Percentiles rank a stretch among this genome's conserved stretches.
These are phyloP conservation scores for Psittacus erithacus DNA, from an alignment of 2,113 vertebrate genomes.

Conservation along the genomic window DNA sequence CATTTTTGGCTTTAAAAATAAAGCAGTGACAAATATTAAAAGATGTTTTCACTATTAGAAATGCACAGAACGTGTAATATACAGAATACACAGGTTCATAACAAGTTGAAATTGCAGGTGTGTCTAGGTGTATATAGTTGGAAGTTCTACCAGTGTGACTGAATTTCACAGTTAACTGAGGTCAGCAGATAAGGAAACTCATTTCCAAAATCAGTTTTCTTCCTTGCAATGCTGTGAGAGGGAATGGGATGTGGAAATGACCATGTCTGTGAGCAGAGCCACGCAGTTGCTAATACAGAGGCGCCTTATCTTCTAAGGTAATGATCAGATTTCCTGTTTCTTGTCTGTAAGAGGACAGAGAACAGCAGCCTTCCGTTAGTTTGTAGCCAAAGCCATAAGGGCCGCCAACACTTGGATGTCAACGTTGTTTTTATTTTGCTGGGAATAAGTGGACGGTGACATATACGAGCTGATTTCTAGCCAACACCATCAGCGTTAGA, in stretches of 20 bases:
- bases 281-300: not conserved
- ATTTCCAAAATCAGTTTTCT: not conserved
- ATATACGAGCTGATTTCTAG: not conserved
- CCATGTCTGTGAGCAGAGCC: not conserved
- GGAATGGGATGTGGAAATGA: not conserved
- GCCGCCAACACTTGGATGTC: not conserved
- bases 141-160: not conserved
- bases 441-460: not conserved
- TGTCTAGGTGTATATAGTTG: not conserved
- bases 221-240: not conserved
- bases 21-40: not conserved
- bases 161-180: not conserved
- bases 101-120: not conserved
- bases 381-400: not conserved
- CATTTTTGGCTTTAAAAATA: not conserved
- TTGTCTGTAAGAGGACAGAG: not conserved
- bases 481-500: not conserved
- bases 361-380: not conserved
- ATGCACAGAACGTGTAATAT: not conserved
- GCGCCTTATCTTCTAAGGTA: not conserved
- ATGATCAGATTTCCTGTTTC: not conserved
- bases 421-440: not conserved
- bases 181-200: not conserved
- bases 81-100: not conserved
- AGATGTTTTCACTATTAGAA: not conserved